Evolutionary conservation across 1,140 invertebrate genomes (phyloP), one percentile per base, ranked within the genome.

Genomic region (Drosophila serrata): DNA sequence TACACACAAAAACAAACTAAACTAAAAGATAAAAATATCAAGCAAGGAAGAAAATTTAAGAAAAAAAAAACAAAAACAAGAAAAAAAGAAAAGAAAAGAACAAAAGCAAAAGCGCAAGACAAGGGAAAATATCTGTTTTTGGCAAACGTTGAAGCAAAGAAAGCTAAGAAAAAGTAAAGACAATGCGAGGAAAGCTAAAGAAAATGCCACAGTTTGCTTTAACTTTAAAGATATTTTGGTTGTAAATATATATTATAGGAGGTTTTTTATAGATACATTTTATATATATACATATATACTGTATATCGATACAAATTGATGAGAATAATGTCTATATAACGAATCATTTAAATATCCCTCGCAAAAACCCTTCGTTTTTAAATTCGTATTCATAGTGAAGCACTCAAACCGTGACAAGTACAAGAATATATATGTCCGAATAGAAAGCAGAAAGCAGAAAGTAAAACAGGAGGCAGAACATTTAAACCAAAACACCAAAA

Each of bases 381-480:
- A 48, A 37, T 58, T 40, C 29, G 12, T 67, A 49, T 48, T 62
- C 37, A 51, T 31, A 58, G n/a, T 37, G 22, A 65, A 40, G 27
- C 42, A 73, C 56, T 73, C 68, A 72, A 42, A 37, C 55, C 70
- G 51, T 42, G 17, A 75, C 53, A 42, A 75, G 60, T 63, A 75
- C 70, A 75, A 75, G 45, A 37, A 42, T 57, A 45, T 37, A 42
- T 33, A 63, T 60, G 62, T 56, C 40, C 29, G 62, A 43, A 70
- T 33, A 43, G 22, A 56, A 31, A 77, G 40, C 29, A 60, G 45
- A 46, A 3, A n/a, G 46, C 46, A 49, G 46, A 49, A 15, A n/a
- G 22, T 27, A 40, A 19, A 42, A 58, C 13, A 11, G 24, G 35
- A 39, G 17, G 49, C 29, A 37, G 24, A 8, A 46, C 42, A 35